These are phyloP conservation scores for Cecidostiba fungosa DNA, from an alignment of 2,888 invertebrate species.

Conservation along the genomic window DNA sequence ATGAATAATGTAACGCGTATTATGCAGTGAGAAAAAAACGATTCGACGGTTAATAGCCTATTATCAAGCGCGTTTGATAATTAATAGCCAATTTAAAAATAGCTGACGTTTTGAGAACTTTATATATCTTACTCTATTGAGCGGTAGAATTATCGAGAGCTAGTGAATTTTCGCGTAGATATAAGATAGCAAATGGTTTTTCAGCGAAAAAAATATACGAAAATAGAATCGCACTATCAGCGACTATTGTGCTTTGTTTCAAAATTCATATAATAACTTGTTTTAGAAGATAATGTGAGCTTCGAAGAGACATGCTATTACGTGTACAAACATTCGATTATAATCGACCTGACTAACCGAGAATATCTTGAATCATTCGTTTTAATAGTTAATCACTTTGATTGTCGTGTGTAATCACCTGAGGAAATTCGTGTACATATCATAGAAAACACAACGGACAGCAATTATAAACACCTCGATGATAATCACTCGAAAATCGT, in stretches of 20 bases:
- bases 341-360: slow-evolving; percentile 1
- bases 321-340: background rate
- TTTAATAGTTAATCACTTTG: background rate
- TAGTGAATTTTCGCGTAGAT: background rate
- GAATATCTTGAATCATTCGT: slow-evolving; percentile 4
- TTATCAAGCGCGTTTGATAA: background rate
- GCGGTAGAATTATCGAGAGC: background rate
- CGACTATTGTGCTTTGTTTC: background rate
- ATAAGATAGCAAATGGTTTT: background rate
- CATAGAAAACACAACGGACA: background rate
- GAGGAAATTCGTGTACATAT: background rate
- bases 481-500: background rate
- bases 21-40: slow-evolving; percentile 48
- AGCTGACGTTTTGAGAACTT: background rate
- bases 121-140: background rate
- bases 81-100: slow-evolving; percentile 28
- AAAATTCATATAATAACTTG: slow-evolving; percentile 5
- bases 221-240: background rate
- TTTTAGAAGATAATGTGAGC: background rate
- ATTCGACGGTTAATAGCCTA: background rate
- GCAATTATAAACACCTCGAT: background rate
- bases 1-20: slow-evolving; percentile 58
- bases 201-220: background rate
- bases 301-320: background rate
- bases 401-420: background rate